Conservation (phyloP, 2,797 vertebrate species). For the Malurus leucopterus region DNA sequence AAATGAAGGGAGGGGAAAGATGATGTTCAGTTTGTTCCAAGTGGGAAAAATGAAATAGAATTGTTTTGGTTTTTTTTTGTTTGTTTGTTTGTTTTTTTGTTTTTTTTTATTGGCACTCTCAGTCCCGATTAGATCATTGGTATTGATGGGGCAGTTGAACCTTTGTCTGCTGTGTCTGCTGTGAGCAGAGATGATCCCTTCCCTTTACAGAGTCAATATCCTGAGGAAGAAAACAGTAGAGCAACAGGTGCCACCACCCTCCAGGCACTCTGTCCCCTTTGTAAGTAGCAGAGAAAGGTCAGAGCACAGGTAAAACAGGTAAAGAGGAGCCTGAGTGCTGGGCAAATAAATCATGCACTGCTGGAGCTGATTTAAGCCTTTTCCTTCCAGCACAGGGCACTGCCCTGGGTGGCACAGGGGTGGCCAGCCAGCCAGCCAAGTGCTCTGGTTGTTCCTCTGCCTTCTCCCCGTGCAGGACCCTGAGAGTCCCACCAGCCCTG, state of each 20-base stretch:
- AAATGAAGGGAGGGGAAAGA: background rate
- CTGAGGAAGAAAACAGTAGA: background rate
- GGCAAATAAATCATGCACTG: background rate
- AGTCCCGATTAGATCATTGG: background rate
- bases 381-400: fast-evolving
- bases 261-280: background rate
- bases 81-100: background rate
- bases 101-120: background rate
- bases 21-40: background rate
- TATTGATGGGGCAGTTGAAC: background rate
- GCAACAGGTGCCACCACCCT: background rate
- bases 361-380: fast-evolving
- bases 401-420: fast-evolving
- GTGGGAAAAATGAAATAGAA: background rate
- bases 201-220: background rate
- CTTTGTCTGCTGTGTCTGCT: background rate
- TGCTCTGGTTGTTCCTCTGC: background rate
- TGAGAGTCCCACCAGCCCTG: fast-evolving
- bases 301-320: background rate
- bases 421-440: fast-evolving
- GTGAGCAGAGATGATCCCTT: background rate
- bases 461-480: fast-evolving
- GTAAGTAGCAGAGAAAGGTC: background rate
- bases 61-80: no score
- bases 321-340: background rate